Percentiles rank a stretch among this genome's conserved stretches.
Evolutionary conservation across 2,888 invertebrate genomes (phyloP).

Genomic region (Cylindroiulus punctatus): DNA sequence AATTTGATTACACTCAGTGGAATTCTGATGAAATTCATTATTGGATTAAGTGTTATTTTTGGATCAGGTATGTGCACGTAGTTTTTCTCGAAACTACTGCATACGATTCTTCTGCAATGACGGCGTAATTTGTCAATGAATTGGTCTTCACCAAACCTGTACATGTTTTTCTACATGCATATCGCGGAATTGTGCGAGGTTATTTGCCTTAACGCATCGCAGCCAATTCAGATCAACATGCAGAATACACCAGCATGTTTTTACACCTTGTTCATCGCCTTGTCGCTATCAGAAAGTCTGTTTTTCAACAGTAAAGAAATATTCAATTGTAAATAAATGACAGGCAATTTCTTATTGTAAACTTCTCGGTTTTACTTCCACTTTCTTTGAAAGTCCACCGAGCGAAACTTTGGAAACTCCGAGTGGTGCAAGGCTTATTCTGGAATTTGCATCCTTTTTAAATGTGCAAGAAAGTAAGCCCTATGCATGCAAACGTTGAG

Average conservation of each 20-base stretch:
- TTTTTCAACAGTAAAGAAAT: background rate
- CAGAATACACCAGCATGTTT: background rate
- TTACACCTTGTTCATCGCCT: background rate
- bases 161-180: background rate
- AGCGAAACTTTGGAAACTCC: background rate
- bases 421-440: background rate
- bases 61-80: background rate
- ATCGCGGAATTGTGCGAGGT: background rate
- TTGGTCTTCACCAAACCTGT: background rate
- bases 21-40: background rate
- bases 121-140: slow-evolving; percentile 22
- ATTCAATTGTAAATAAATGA: slow-evolving; percentile 43
- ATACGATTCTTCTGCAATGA: background rate
- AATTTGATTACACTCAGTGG: background rate
- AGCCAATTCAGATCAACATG: background rate
- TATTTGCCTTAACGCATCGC: slow-evolving; percentile 35
- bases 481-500: background rate
- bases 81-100: background rate
- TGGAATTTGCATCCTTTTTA: background rate
- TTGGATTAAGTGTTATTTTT: background rate
- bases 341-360: slow-evolving; percentile 3
- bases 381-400: slow-evolving; percentile 20
- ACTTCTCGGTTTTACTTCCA: slow-evolving; percentile 30
- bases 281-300: background rate
- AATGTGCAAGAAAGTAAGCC: background rate